Conservation (phyloP, 2,797 vertebrate genomes). For the Chaunax sp. region DNA sequence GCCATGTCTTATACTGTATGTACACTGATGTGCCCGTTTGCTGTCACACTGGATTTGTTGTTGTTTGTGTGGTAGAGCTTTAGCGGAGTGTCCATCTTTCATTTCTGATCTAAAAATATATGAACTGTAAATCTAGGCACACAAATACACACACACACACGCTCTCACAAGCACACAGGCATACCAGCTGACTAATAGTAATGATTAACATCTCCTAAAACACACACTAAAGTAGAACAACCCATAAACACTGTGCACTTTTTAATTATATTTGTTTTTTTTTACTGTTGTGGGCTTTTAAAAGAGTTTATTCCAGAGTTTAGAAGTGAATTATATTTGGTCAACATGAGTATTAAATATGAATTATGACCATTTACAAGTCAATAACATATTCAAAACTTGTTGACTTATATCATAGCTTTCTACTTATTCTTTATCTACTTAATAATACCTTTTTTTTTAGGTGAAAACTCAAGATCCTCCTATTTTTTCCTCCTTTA, state of each 20-base stretch:
- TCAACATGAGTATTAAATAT: neutral
- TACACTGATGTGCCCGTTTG: constrained; percentile 28
- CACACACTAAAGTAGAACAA: constrained; percentile 57
- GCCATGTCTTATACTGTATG: neutral
- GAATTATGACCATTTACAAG: neutral
- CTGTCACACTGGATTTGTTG: constrained; percentile 10
- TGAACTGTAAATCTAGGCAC: constrained; percentile 50
- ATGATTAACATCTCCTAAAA: constrained; percentile 66
- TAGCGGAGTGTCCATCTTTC: constrained; percentile 32
- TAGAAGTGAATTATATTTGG: constrained; percentile 4
- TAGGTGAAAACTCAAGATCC: too few relatives aligned
- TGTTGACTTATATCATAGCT: neutral
- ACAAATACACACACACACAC: constrained; percentile 22
- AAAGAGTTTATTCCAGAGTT: constrained; percentile 17
- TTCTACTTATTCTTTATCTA: too few relatives aligned
- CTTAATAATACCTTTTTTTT: too few relatives aligned
- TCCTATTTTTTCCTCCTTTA: too few relatives aligned
- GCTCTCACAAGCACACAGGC: constrained; percentile 20
- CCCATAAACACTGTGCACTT: neutral
- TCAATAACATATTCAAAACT: neutral
- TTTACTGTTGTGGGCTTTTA: neutral
- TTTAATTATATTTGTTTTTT: too few relatives aligned
- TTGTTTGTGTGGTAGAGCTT: constrained; percentile 39
- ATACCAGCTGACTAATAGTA: constrained; percentile 38
- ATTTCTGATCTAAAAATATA: constrained; percentile 68